Conservation (phyloP, 1,140 invertebrate species). For the Neuroterus valhalla region DNA sequence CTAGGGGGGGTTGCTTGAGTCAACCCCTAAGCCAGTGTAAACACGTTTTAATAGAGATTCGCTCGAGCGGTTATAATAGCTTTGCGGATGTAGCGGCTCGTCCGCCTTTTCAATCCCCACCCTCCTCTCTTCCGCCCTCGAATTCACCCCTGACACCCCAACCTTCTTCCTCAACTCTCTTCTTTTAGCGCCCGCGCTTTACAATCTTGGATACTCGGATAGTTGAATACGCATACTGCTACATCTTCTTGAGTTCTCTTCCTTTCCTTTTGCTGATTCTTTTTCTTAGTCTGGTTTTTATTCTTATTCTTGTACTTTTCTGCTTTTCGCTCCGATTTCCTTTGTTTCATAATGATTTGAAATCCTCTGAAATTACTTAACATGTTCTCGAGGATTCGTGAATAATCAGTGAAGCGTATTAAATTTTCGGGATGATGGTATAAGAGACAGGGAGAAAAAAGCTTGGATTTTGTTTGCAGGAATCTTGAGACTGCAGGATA, state of each 20-base stretch:
- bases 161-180: constrained; percentile 54
- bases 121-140: constrained; percentile 34
- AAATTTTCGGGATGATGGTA: too few species aligned
- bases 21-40: constrained; percentile 76
- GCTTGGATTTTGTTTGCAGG: too few species aligned
- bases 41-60: constrained; percentile 77
- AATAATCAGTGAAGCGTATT: too few species aligned
- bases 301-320: constrained; percentile 47
- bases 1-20: constrained; percentile 69
- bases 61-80: constrained; percentile 76
- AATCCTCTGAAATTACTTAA: too few species aligned
- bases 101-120: constrained; percentile 56
- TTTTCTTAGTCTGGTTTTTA: constrained; percentile 45
- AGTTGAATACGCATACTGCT: constrained; percentile 14
- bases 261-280: constrained; percentile 43
- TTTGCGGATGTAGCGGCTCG: constrained; percentile 72
- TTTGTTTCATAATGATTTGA: too few species aligned
- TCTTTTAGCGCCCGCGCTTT: constrained; percentile 50
- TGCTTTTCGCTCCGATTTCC: constrained; percentile 37
- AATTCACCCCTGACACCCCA: constrained; percentile 34
- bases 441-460: too few species aligned
- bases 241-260: constrained; percentile 52
- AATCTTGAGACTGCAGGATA: too few species aligned
- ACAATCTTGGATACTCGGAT: constrained; percentile 27
- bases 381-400: too few species aligned